These are phyloP conservation scores for Cetonia aurata DNA, from an alignment of 2,888 invertebrate species.

Conservation along the genomic window DNA sequence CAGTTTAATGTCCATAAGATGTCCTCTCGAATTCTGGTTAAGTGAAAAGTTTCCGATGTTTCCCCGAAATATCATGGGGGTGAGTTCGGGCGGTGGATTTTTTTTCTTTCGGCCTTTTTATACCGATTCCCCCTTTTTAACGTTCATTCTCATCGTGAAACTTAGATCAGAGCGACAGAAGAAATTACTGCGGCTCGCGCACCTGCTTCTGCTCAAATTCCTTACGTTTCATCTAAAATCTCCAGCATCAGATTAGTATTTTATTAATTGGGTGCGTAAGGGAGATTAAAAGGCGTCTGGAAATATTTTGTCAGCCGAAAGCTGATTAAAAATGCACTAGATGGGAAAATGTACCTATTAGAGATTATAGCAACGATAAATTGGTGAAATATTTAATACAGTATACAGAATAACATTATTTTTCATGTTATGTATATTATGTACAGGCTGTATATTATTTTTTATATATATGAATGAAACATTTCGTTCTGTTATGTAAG, in stretches of 20 bases:
- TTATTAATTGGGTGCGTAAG: slow-evolving; percentile 31
- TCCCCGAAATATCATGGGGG: not conserved
- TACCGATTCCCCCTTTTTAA: not conserved
- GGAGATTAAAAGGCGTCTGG: not conserved
- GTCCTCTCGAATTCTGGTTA: slow-evolving; percentile 39
- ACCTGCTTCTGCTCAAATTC: slow-evolving; percentile 20
- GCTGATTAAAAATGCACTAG: slow-evolving; percentile 1
- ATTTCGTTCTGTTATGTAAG: too few species aligned
- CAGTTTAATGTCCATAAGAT: slow-evolving; percentile 38
- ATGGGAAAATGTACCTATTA: too few species aligned
- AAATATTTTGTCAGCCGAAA: slow-evolving; percentile 15
- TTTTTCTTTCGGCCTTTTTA: not conserved
- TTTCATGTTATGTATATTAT: too few species aligned
- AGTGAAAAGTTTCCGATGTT: slow-evolving; percentile 41
- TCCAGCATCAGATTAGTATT: slow-evolving; percentile 30
- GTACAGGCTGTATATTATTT: too few species aligned
- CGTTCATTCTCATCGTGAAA: slow-evolving; percentile 25
- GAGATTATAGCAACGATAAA: too few species aligned
- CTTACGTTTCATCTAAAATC: not conserved
- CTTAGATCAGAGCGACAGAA: not conserved
- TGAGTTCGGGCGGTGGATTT: not conserved
- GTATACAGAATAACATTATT: too few species aligned
- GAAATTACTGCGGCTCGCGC: not conserved
- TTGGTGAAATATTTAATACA: too few species aligned
- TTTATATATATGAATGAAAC: too few species aligned